phyloP scores from a whole-genome alignment of 2,113 vertebrate genomes.

The Phocoena sinus region DNA sequence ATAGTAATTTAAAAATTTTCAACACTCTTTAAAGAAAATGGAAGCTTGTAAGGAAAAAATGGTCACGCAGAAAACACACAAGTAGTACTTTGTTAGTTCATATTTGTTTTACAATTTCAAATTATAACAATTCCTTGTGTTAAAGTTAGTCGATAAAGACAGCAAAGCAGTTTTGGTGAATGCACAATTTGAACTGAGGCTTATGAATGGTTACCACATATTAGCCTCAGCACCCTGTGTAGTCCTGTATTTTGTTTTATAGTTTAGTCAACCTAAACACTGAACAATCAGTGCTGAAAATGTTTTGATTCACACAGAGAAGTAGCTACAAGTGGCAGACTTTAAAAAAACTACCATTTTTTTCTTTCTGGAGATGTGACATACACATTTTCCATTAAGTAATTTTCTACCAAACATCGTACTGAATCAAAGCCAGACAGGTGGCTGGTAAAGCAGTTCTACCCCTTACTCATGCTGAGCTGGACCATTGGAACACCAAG shows the following conservation, averaged over 20 bases:
- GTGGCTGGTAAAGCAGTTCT: background rate
- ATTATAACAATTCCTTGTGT: background rate
- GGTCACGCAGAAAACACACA: background rate
- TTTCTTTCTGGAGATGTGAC: background rate
- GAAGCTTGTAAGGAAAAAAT: background rate
- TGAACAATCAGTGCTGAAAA: background rate
- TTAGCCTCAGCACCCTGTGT: background rate
- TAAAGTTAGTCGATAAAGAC: background rate
- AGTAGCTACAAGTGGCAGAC: background rate
- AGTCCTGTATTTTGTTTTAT: background rate
- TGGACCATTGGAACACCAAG: background rate
- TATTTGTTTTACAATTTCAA: background rate
- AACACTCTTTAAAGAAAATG: background rate
- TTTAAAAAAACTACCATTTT: background rate
- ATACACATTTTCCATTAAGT: background rate
- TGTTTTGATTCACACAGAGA: background rate
- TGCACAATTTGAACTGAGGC: background rate
- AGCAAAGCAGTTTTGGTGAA: background rate
- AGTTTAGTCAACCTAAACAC: background rate
- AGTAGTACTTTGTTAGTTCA: background rate
- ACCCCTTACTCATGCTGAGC: background rate
- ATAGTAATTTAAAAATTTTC: background rate
- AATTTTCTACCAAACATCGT: background rate
- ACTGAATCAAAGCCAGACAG: background rate
- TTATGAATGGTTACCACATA: background rate